Base-by-base conservation (phyloP, 2,888 invertebrate species). In the Drosophila recens region DNA sequence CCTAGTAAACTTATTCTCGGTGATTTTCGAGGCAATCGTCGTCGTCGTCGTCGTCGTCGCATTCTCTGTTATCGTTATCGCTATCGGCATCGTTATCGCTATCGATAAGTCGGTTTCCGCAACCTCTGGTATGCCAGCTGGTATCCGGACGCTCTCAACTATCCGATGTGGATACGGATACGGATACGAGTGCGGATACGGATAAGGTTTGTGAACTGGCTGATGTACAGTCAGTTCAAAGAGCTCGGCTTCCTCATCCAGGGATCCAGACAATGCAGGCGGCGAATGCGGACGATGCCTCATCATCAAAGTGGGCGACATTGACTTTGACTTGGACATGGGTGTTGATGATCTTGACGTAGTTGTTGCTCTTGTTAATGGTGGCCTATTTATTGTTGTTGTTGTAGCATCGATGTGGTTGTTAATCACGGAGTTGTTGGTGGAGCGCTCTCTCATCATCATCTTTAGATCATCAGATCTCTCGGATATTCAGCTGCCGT, bases 401-500 rank as follows among this genome's bases (percentile, higher is more conserved):
- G 86, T 71, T 72, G 79, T 79, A 27, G 27, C 27, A 27, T 27
- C 90, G 87, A 89, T 87, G 83, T 90, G 87, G 82, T 90, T 90
- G 82, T 90, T 90, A 80, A 82, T 90, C 83, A 87, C 83, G 87
- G 85, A 90, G 82, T 86, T 87, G 27, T 0, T 5, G 27, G 5
- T 5, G 27, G 27, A 83, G 89, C 89, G 87, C 89, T 91, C 91
- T 82, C 89, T 89, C 89, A 1, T 8, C 17, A 17, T 17, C 89
- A 1, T 8, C n/a, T n/a, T n/a, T n/a, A n/a, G n/a, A n/a, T n/a
- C n/a, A 30, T 91, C 90, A 4, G 23, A 4, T 90, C 17, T 17
- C 17, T 17, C 17, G 1, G 91, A 91, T 91, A 92, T 93, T 92
- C 92, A 92, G 92, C 92, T 92, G 87, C 90, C 92, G 86, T 91